phyloP scores from a whole-genome alignment of 2,113 vertebrate species.

The Mixornis gularis region DNA sequence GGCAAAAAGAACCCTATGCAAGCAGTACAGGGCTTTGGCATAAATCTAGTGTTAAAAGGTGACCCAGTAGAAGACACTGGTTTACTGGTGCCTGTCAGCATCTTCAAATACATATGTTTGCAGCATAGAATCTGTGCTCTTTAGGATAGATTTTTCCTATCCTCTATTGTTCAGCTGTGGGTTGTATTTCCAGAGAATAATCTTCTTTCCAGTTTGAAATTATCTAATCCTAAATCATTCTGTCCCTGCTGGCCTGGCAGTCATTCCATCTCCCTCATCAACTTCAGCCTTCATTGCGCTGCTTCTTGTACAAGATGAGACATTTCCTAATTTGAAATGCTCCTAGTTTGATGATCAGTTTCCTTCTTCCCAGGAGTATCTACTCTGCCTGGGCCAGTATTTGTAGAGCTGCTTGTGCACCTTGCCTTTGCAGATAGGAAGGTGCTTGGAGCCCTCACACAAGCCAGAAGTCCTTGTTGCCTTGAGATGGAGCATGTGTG shows the following conservation, averaged over 20 bases:
- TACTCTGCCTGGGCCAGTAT: neutral
- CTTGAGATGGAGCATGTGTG: neutral
- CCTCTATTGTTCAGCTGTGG: neutral
- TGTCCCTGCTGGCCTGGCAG: neutral
- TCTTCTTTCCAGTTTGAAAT: neutral
- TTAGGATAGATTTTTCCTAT: fast-evolving
- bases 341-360: neutral
- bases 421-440: neutral
- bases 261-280: neutral
- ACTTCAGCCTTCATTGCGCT: neutral
- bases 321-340: neutral
- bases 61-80: neutral
- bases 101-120: neutral
- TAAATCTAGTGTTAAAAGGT: neutral
- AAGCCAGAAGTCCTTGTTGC: neutral
- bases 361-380: neutral
- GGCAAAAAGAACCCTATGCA: neutral
- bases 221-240: neutral
- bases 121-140: neutral
- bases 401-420: neutral
- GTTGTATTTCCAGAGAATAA: neutral
- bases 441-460: neutral
- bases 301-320: neutral
- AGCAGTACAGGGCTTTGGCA: neutral
- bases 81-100: neutral